phyloP scores from a whole-genome alignment of 2,888 invertebrate species.

The Gymnoscelis rufifasciata region DNA sequence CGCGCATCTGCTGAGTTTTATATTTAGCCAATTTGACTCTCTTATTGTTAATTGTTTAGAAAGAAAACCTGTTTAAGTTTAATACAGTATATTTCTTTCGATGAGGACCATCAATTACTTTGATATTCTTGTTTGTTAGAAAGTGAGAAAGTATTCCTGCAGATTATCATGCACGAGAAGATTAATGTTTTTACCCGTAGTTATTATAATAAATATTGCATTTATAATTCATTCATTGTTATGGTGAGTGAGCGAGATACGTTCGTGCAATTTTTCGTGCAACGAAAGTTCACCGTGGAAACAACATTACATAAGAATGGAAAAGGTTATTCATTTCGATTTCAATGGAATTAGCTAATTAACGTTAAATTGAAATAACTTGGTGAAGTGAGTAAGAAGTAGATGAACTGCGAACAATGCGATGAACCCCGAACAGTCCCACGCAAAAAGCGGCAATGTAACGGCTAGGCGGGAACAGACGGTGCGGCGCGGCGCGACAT shows the following conservation, averaged over 20 bases:
- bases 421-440: conserved; percentile 19
- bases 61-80: no score
- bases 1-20: conserved; percentile 30
- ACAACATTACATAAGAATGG: conserved; percentile 2
- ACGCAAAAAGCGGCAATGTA: conserved; percentile 15
- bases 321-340: conserved; percentile 16
- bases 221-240: no score
- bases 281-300: conserved; percentile 5
- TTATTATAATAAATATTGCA: no score
- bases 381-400: conserved; percentile 4
- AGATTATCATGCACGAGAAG: no score
- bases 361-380: conserved; percentile 14
- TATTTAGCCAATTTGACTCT: neutral
- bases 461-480: conserved; percentile 6
- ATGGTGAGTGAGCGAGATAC: no score
- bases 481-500: neutral
- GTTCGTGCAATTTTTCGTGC: neutral
- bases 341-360: conserved; percentile 21
- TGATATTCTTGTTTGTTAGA: no score
- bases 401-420: conserved; percentile 21
- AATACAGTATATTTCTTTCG: no score
- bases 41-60: neutral
- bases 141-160: no score
- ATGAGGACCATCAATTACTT: no score
- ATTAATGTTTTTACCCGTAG: no score